Evolutionary conservation across 2,113 vertebrate genomes (phyloP).

Genomic region (Anolis sagrei): DNA sequence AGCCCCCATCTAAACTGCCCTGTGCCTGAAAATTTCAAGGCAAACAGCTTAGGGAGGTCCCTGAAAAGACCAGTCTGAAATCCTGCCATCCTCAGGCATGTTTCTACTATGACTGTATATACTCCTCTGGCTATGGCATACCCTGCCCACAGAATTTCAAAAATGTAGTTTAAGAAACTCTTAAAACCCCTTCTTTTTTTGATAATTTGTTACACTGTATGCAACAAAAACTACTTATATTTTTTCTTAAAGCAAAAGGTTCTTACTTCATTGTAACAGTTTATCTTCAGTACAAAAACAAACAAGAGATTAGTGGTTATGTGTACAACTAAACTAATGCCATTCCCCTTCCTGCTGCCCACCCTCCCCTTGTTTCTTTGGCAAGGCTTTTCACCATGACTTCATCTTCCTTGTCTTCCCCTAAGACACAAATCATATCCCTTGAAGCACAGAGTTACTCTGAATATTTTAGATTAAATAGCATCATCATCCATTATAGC

Average conservation of each 20-base stretch:
- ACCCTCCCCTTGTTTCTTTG: background rate
- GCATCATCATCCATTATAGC: slow-evolving; percentile 4
- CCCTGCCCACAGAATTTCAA: background rate
- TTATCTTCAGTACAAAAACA: background rate
- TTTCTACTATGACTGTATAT: background rate
- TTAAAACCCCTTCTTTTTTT: background rate
- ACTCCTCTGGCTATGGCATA: background rate
- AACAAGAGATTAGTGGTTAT: background rate
- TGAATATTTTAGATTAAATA: slow-evolving; percentile 11
- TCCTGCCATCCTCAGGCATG: background rate
- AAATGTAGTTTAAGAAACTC: background rate
- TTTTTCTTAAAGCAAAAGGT: background rate
- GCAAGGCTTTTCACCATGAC: slow-evolving; percentile 2
- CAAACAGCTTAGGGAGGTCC: background rate
- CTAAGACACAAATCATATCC: background rate
- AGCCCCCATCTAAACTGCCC: background rate
- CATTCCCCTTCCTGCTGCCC: too few relatives aligned
- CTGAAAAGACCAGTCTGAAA: background rate
- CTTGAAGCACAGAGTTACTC: background rate
- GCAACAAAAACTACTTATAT: background rate
- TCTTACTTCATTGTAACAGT: background rate
- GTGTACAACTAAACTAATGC: background rate
- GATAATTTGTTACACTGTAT: background rate
- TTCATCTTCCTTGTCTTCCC: background rate
- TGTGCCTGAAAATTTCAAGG: background rate